Evolutionary conservation across 2,888 invertebrate species (phyloP), one percentile per base, ranked within the genome.

Genomic region (Yponomeuta plumbellus): DNA sequence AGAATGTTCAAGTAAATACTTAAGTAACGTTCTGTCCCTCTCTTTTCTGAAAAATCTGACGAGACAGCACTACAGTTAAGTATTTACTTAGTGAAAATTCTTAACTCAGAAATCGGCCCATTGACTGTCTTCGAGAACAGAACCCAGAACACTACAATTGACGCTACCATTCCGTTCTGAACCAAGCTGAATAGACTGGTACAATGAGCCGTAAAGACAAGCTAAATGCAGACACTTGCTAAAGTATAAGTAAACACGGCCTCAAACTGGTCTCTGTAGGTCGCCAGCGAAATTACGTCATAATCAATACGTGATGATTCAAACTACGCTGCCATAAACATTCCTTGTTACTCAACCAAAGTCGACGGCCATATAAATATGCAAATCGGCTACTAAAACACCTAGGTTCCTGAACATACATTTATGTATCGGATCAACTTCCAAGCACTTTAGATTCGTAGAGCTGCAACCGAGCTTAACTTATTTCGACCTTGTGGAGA

Each of bases 241-340:
- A 17, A 52, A 52, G 13, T 13, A 52, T 52, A 52, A 52, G 44
- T 52, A 52, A 52, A 52, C 44, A 52, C 10, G 17, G 44, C 44
- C 44, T 1, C 44, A 52, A 52, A 52, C 44, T 17, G 44, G 44
- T 52, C 17, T 52, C 79, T 83, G 80, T 84, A 84, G 82, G 84
- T 81, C 84, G 78, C 70, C 71, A 71, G 63, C 63, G n/a, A 71
- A 69, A 80, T 88, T 85, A 84, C 88, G 85, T 88, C 88, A 88
- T 81, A 72, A 74, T 71, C 72, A 72, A 69, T 69, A 71, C 73
- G 70, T 67, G 78, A 80, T 85, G 82, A 86, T 78, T 84, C 85
- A 86, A 82, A 74, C 73, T 69, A 69, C 75, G 75, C 72, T 77
- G 76, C 73, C 75, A 78, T 75, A 77, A 78, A 75, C 79, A 78